Conservation (phyloP, 2,797 vertebrate species). For the Urocyon cinereoargenteus region DNA sequence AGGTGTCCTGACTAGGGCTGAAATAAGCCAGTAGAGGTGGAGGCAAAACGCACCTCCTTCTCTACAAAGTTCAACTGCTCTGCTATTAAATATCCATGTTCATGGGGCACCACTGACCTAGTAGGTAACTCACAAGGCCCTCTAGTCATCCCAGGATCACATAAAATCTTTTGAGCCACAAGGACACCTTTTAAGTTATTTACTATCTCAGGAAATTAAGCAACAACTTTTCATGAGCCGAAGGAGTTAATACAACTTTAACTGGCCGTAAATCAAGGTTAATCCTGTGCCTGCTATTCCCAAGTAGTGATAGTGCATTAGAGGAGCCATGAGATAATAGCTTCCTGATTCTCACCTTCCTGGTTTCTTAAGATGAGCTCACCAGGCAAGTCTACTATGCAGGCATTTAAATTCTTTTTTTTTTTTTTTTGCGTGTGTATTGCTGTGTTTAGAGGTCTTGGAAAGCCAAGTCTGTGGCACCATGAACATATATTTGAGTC, state of each 20-base stretch:
- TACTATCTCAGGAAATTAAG: not conserved
- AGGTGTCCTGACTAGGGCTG: not conserved
- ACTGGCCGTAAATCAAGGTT: not conserved
- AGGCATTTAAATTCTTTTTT: not conserved
- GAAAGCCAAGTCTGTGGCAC: not conserved
- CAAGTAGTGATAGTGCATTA: not conserved
- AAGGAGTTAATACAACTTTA: not conserved
- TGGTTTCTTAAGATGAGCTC: conserved; percentile 26
- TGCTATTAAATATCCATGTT: not conserved
- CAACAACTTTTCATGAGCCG: not conserved
- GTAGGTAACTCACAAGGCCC: not conserved
- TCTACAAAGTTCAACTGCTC: not conserved
- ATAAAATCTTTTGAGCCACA: not conserved
- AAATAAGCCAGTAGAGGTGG: not conserved
- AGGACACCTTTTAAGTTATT: not conserved
- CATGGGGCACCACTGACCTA: not conserved
- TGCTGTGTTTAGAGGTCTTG: not conserved
- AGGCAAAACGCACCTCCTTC: not conserved
- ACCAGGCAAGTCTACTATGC: not conserved
- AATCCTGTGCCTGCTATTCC: not conserved
- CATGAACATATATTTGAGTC: not conserved
- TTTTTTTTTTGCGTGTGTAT: not conserved
- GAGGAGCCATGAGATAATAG: not conserved
- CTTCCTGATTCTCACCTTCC: not conserved
- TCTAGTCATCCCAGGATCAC: not conserved